Evolutionary conservation across 1,140 invertebrate genomes (phyloP).

Genomic region (Aphaenogaster ashmeadi): DNA sequence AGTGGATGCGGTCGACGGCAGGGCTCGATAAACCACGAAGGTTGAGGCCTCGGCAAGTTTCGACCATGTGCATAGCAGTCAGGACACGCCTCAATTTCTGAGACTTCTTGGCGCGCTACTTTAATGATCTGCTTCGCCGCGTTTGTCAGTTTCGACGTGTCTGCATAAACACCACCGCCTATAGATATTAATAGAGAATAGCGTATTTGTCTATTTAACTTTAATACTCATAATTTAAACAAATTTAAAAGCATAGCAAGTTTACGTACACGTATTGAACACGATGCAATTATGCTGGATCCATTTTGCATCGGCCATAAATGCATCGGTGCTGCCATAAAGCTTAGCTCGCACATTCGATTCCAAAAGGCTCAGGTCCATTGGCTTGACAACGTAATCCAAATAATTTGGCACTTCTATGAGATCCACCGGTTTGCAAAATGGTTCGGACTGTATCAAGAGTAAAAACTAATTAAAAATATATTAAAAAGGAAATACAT

Average conservation of each 20-base stretch:
- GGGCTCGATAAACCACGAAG: slow-evolving; percentile 96
- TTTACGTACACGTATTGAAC: slow-evolving; percentile 93
- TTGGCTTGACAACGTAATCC: slow-evolving; percentile 94
- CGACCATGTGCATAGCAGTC: slow-evolving; percentile 92
- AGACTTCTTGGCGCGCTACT: slow-evolving; percentile 94
- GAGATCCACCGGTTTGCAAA: slow-evolving; percentile 91
- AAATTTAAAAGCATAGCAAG: slow-evolving; percentile 26
- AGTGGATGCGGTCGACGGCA: slow-evolving; percentile 95
- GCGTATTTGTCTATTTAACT: background rate
- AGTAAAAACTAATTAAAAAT: slow-evolving; percentile 49
- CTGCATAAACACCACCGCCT: slow-evolving; percentile 87
- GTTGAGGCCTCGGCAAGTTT: slow-evolving; percentile 93
- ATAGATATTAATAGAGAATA: background rate
- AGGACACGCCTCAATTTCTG: slow-evolving; percentile 97
- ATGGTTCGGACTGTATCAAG: slow-evolving; percentile 90
- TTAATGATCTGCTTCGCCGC: slow-evolving; percentile 93
- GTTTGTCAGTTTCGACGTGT: slow-evolving; percentile 92
- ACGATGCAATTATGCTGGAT: slow-evolving; percentile 97
- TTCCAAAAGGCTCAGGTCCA: slow-evolving; percentile 93
- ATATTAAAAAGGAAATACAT: slow-evolving; percentile 2
- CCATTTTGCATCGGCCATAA: slow-evolving; percentile 96
- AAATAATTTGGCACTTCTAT: slow-evolving; percentile 91
- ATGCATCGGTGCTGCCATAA: slow-evolving; percentile 97
- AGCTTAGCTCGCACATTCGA: slow-evolving; percentile 92
- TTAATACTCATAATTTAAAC: background rate